phyloP scores from a whole-genome alignment of 2,888 invertebrate genomes.

The Agapetus fuscipes region DNA sequence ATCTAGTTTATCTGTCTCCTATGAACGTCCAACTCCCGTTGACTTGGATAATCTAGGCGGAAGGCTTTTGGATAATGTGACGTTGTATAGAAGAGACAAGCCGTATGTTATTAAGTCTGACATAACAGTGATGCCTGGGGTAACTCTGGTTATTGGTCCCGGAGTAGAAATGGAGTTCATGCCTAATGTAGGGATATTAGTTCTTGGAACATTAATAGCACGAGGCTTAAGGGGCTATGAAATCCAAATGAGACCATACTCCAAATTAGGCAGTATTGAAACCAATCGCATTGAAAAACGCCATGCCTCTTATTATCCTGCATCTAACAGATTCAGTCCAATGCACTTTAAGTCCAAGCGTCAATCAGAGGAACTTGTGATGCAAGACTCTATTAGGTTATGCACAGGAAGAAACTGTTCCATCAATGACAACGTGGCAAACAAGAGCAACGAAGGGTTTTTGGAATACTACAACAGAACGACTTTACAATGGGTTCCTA shows the following conservation, averaged over 20 bases:
- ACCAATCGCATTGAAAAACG: conserved; percentile 32
- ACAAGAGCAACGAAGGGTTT: conserved; percentile 68
- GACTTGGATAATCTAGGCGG: conserved; percentile 68
- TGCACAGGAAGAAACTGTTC: conserved; percentile 69
- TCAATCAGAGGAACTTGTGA: conserved; percentile 46
- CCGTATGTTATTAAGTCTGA: conserved; percentile 82
- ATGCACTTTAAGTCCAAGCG: conserved; percentile 36
- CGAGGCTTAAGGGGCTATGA: conserved; percentile 66
- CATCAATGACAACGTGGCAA: conserved; percentile 41
- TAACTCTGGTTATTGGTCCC: conserved; percentile 73
- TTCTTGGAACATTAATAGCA: conserved; percentile 82
- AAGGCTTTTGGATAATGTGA: conserved; percentile 56
- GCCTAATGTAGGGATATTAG: conserved; percentile 91
- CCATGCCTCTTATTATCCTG: conserved; percentile 3
- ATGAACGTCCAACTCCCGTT: conserved; percentile 45
- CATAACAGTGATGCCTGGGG: conserved; percentile 94
- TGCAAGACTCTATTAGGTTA: conserved; percentile 59
- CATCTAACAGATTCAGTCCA: conserved; percentile 29
- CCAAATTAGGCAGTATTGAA: conserved; percentile 31
- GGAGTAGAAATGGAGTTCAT: conserved; percentile 90
- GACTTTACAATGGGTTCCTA: conserved; percentile 91
- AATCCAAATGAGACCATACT: conserved; percentile 66
- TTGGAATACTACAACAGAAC: conserved; percentile 92
- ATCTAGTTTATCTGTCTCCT: conserved; percentile 63
- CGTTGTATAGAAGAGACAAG: conserved; percentile 49